Evolutionary conservation across 2,113 vertebrate species (phyloP), one percentile per base, ranked within the genome.

Genomic region (Manacus vitellinus): DNA sequence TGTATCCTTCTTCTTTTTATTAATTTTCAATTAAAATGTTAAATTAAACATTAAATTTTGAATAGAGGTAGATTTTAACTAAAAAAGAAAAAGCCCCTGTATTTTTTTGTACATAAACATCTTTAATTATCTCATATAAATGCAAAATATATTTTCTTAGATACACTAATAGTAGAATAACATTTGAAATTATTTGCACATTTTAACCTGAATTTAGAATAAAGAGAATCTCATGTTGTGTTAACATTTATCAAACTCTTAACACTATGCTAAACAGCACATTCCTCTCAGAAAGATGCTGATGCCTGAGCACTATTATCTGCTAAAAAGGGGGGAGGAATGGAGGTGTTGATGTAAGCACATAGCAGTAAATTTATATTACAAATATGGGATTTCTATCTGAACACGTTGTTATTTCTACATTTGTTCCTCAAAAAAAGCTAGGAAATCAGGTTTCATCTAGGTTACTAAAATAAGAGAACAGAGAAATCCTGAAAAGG

Each of bases 201-300:
- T 88, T 95, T 93, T 89, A 93, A 85, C 25, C 31, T 70, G 88
- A 75, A 87, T 82, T 88, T 96, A 89, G 44, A 95, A 83, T 25
- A 93, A 84, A 88, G 24, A 55, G 21, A 56, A 74, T 75, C 16
- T 24, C 59, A 75, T 59, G 13, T n/a, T 87, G 27, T 92, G 82
- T 30, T 68, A 58, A 30, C 15, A 72, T 73, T 87, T 88, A 43
- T 90, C 28, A 18, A 39, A 31, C 35, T 88, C 33, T 33, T 76
- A 80, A 84, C 12, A 9, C 14, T 85, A 52, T 76, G 30, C 6
- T 94, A 75, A 94, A 52, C 27, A 79, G 5, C n/a, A 37, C 58
- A 6, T 65, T 77, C 12, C 4, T 72, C 35, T 63, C 49, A 92
- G 44, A 92, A 85, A 70, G 9, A 21, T 49, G 37, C 14, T 59